phyloP scores from a whole-genome alignment of 2,888 invertebrate species.

The Gastrophysa polygoni region DNA sequence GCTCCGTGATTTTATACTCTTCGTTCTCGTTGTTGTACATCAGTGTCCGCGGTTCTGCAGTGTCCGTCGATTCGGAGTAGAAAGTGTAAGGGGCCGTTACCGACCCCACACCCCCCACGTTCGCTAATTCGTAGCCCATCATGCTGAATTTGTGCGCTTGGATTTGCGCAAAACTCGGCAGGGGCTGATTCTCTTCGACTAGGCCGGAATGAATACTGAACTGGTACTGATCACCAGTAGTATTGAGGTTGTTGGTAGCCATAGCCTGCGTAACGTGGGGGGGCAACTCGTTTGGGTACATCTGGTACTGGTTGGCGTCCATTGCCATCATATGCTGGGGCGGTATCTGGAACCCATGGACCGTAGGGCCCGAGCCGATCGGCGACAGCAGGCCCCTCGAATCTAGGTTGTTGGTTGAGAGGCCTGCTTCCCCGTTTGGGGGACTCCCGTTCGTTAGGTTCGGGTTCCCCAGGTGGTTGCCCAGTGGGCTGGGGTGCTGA shows the following conservation, averaged over 20 bases:
- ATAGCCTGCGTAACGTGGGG: conserved; percentile 80
- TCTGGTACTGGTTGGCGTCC: conserved; percentile 60
- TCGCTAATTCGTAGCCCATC: conserved; percentile 63
- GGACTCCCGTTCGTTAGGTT: conserved; percentile 73
- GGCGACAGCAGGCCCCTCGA: conserved; percentile 90
- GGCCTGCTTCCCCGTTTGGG: conserved; percentile 97
- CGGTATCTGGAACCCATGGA: conserved; percentile 50
- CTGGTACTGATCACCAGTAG: conserved; percentile 78
- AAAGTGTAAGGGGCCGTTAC: conserved; percentile 54
- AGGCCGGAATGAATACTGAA: conserved; percentile 53
- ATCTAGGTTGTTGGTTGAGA: conserved; percentile 84
- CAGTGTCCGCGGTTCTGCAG: conserved; percentile 40
- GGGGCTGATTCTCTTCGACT: conserved; percentile 56
- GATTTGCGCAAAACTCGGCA: conserved; percentile 72
- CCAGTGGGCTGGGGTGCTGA: conserved; percentile 39
- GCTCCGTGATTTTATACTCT: conserved; percentile 57
- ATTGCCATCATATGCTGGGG: conserved; percentile 57
- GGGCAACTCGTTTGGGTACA: conserved; percentile 85
- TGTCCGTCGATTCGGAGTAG: conserved; percentile 35
- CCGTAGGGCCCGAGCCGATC: conserved; percentile 51
- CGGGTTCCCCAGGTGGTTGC: conserved; percentile 41
- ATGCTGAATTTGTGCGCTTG: conserved; percentile 60
- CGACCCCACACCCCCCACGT: conserved; percentile 78
- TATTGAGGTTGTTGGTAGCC: conserved; percentile 75
- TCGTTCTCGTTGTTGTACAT: conserved; percentile 42